These are phyloP conservation scores for Tetranychus urticae DNA, from an alignment of 1,140 invertebrate species.

Conservation along the genomic window DNA sequence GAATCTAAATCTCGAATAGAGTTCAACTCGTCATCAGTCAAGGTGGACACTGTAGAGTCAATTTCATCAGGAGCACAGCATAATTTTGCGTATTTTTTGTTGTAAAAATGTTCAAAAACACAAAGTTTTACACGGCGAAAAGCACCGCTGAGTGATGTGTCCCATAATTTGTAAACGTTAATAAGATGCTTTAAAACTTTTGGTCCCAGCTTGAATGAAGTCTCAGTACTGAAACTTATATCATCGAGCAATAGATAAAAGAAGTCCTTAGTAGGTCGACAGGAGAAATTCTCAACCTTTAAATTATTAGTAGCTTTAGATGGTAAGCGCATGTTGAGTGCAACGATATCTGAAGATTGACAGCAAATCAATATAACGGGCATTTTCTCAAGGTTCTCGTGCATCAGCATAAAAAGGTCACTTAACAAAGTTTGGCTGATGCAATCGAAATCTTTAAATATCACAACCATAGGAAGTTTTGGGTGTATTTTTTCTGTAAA, in stretches of 20 bases:
- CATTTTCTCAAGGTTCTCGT: neutral
- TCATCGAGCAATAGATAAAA: neutral
- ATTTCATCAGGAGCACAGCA: neutral
- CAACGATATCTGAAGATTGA: neutral
- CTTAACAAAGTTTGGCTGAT: neutral
- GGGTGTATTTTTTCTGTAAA: too few relatives aligned
- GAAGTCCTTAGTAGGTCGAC: neutral
- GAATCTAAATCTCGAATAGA: too few relatives aligned
- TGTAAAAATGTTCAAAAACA: neutral
- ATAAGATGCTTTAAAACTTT: neutral
- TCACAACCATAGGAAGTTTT: neutral
- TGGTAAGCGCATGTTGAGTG: neutral
- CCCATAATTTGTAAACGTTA: neutral
- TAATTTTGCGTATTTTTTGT: neutral
- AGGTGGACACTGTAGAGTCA: neutral
- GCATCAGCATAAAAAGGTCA: neutral
- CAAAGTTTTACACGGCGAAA: neutral
- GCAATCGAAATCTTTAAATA: neutral
- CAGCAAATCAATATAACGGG: neutral
- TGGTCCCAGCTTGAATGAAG: neutral
- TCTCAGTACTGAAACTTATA: neutral
- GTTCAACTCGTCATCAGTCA: neutral
- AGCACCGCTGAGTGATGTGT: neutral
- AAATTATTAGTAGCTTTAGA: neutral
- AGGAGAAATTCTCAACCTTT: neutral